Conservation (phyloP, 2,888 invertebrate genomes). For the Branchipolynoe longqiensis region DNA sequence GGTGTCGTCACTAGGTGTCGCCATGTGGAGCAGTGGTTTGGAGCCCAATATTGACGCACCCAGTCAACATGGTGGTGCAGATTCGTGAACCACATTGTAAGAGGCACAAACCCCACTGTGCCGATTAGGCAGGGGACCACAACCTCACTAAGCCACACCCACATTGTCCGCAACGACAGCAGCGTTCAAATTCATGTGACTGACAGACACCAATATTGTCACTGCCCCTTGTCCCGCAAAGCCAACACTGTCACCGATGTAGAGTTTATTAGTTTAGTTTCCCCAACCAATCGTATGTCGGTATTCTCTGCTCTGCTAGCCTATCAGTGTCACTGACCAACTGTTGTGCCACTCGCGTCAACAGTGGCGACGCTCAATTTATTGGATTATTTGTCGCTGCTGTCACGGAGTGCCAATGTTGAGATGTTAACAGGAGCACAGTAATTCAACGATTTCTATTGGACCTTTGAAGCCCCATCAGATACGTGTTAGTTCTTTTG, state of each 20-base stretch:
- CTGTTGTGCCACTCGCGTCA: slow-evolving; percentile 1
- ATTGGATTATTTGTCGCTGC: slow-evolving; percentile 24
- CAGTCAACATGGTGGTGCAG: slow-evolving; percentile 27
- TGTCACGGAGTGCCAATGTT: not conserved
- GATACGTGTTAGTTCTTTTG: no score
- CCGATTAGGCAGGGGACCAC: no score
- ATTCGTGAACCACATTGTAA: not conserved
- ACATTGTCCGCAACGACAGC: not conserved
- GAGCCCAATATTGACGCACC: slow-evolving; percentile 21
- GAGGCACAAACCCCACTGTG: not conserved
- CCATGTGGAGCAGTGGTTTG: no score
- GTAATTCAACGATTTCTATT: no score
- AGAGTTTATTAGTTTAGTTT: slow-evolving; percentile 33
- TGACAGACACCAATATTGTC: slow-evolving; percentile 29
- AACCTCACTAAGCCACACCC: slow-evolving; percentile 7
- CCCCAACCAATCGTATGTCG: not conserved
- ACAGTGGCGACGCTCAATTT: slow-evolving; percentile 8
- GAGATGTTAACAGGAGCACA: not conserved
- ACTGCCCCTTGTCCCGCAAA: slow-evolving; percentile 18
- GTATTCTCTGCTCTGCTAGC: not conserved
- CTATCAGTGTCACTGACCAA: slow-evolving; percentile 32
- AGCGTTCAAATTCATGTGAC: slow-evolving; percentile 9
- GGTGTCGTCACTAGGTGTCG: no score
- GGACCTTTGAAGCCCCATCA: no score
- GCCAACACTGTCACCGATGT: slow-evolving; percentile 35